Base-by-base conservation (phyloP, 2,888 invertebrate species). In the Laothoe populi region DNA sequence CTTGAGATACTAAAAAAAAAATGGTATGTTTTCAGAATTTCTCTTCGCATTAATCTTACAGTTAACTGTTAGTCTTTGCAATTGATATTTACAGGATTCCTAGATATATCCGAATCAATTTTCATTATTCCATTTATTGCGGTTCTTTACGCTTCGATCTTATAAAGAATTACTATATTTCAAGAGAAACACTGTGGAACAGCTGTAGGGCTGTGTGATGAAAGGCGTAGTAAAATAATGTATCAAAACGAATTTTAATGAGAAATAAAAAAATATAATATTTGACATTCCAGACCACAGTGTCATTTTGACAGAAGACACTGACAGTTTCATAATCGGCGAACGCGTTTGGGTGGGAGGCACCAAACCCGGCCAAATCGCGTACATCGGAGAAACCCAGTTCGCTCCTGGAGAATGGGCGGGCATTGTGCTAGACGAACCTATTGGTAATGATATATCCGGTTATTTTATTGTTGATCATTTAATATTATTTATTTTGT, bases 401-500 rank as follows among this genome's bases (percentile, higher is more conserved):
- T 99, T 99, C 92, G 99, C 99, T 16, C 98, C 98, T 21, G 99
- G 99, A 65, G 98, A 99, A 70, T 99, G 99, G 99, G 99, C 98
- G 58, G 99, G 99, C 59, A 96, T 99, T 65, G 99, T 98, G 66
- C 95, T 99, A 71, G 99, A 99, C 87, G 98, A 98, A 73, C 95
- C 98, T 45, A 96, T 97, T 78, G 99, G 99, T 96, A 93, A 92
- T 92, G 70, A 11, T 11, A 13, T 23, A 24, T 40, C 10, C 42
- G 8, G n/a, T n/a, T n/a, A n/a, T n/a, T 49, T n/a, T 8, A 57
- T 59, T 53, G 45, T 53, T 38, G 23, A 1, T 59, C 0, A 26
- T 24, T 7, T 8, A 19, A 31, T 21, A 10, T 46, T n/a, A 8
- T 8, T 1, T 46, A 19, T 44, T n/a, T n/a, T n/a, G n/a, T n/a